These are phyloP conservation scores for Melanargia galathea DNA, from an alignment of 2,888 invertebrate species.

Conservation along the genomic window DNA sequence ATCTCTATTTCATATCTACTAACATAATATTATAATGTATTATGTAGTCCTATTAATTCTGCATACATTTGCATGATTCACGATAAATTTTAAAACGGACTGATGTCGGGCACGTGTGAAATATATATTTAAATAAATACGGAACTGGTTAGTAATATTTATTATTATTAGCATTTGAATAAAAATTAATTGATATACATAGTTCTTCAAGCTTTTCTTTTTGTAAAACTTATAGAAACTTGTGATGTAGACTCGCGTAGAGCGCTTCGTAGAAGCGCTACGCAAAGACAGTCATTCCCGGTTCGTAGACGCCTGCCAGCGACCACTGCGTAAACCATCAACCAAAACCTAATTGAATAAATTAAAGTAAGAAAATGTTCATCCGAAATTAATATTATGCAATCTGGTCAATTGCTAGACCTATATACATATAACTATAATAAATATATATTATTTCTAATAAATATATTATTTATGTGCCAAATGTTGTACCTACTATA, in stretches of 20 bases:
- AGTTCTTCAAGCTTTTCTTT: neutral
- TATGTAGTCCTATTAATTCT: constrained; percentile 14
- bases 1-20: constrained; percentile 1
- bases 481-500: no score
- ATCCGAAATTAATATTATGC: no score
- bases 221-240: neutral
- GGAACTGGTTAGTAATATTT: neutral
- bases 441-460: no score
- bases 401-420: no score
- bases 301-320: neutral
- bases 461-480: no score
- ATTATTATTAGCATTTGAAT: neutral
- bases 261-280: constrained; percentile 18
- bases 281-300: neutral
- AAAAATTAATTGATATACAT: neutral
- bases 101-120: constrained; percentile 14
- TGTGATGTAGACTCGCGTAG: neutral
- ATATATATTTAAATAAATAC: neutral
- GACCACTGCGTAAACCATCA: neutral
- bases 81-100: constrained; percentile 7
- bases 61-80: constrained; percentile 17
- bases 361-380: no score
- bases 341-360: no score
- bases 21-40: constrained; percentile 1
- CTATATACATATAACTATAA: no score